Percentiles rank a stretch among this genome's conserved stretches.
phyloP scores from a whole-genome alignment of 2,113 vertebrate genomes.

The Hydrolagus affinis region DNA sequence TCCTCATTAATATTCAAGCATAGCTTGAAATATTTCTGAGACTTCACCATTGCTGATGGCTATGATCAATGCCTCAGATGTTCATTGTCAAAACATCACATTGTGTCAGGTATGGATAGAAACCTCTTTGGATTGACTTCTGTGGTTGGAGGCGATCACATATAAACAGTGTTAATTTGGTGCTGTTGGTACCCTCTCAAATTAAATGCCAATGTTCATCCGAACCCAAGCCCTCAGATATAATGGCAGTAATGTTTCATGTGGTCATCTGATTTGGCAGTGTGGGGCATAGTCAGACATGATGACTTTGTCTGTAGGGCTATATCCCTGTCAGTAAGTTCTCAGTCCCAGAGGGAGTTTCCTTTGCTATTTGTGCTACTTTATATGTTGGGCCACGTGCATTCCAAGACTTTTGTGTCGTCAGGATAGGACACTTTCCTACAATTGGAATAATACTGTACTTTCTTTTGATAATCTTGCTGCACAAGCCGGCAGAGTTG shows the following conservation, averaged over 20 bases:
- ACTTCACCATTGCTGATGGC: background rate
- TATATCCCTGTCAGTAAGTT: no score
- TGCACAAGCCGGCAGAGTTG: background rate
- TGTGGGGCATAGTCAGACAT: no score
- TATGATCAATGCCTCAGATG: background rate
- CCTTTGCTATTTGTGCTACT: no score
- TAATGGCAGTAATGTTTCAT: no score
- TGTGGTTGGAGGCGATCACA: background rate
- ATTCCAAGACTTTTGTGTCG: no score
- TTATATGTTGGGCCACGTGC: background rate
- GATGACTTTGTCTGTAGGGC: no score
- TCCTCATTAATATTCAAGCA: background rate
- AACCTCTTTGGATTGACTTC: background rate
- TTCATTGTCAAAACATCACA: background rate
- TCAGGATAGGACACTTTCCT: background rate
- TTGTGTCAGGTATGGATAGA: background rate
- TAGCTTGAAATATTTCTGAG: background rate
- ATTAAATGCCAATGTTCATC: no score
- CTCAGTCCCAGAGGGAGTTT: no score
- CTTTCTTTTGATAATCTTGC: background rate
- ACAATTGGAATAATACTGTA: background rate
- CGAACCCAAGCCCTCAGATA: no score
- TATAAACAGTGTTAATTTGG: background rate
- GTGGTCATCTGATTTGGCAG: no score
- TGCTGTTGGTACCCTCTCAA: background rate